These are phyloP conservation scores for Gandaritis pyraliata DNA, from an alignment of 2,888 invertebrate genomes.

Conservation along the genomic window DNA sequence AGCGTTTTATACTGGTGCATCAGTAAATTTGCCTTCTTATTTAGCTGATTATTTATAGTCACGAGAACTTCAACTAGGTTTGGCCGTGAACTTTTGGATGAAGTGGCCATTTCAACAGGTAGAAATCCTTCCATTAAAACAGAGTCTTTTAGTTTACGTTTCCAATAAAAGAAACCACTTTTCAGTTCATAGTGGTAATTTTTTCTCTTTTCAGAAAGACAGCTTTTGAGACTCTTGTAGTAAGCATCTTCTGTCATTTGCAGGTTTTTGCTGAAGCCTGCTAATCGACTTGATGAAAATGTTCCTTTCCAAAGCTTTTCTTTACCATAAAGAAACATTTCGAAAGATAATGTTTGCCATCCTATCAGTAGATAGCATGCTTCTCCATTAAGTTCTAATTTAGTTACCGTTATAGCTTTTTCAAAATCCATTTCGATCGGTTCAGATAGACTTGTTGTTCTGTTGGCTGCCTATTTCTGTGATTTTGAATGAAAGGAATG, in stretches of 20 bases:
- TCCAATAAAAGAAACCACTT: slow-evolving; percentile 73
- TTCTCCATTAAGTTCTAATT: slow-evolving; percentile 53
- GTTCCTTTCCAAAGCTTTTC: slow-evolving; percentile 65
- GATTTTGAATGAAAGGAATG: neutral
- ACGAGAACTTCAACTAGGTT: slow-evolving; percentile 64
- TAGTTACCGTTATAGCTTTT: slow-evolving; percentile 63
- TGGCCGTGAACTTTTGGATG: slow-evolving; percentile 49
- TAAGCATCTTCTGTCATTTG: slow-evolving; percentile 58
- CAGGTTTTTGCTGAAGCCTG: slow-evolving; percentile 65
- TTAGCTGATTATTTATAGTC: slow-evolving; percentile 58
- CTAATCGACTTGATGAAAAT: slow-evolving; percentile 63
- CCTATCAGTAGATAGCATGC: slow-evolving; percentile 60
- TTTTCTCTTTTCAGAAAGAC: slow-evolving; percentile 56
- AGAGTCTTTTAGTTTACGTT: slow-evolving; percentile 53
- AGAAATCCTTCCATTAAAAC: slow-evolving; percentile 67
- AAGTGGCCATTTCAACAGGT: slow-evolving; percentile 58
- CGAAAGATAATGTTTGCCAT: slow-evolving; percentile 66
- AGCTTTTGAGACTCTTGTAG: slow-evolving; percentile 52
- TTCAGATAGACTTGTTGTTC: slow-evolving; percentile 1
- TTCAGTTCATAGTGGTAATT: slow-evolving; percentile 66
- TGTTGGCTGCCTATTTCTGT: neutral
- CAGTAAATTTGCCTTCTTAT: slow-evolving; percentile 49
- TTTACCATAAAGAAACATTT: slow-evolving; percentile 59
- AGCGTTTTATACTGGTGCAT: slow-evolving; percentile 50
- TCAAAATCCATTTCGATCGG: slow-evolving; percentile 56